These are phyloP conservation scores for Colletes gigas DNA, from an alignment of 1,140 invertebrate species.

Conservation along the genomic window DNA sequence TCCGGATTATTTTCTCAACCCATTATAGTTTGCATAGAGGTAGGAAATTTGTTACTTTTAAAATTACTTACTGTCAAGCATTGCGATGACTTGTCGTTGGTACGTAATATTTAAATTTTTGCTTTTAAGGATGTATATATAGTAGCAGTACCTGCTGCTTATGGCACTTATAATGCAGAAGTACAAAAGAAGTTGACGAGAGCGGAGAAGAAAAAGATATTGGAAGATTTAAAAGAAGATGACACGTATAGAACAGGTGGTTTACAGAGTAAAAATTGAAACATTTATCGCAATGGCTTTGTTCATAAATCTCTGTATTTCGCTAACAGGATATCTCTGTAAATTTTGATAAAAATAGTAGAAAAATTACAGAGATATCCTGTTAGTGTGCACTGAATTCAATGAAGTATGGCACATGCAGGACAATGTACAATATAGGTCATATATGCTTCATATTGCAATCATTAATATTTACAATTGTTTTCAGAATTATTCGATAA, in stretches of 20 bases:
- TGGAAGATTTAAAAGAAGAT: constrained; percentile 81
- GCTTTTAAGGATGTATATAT: constrained; percentile 85
- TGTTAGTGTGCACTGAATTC: too few relatives aligned
- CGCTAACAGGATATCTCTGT: too few relatives aligned
- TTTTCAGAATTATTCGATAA: constrained; percentile 85
- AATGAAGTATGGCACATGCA: too few relatives aligned
- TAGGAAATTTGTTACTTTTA: constrained; percentile 57
- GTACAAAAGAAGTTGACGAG: constrained; percentile 87
- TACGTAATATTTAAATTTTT: constrained; percentile 21
- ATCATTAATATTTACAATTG: constrained; percentile 23
- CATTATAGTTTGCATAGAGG: constrained; percentile 86
- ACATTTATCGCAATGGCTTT: neutral
- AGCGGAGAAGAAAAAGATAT: constrained; percentile 86
- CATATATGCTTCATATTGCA: neutral
- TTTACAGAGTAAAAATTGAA: neutral
- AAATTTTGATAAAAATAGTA: too few relatives aligned
- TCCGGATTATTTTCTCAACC: constrained; percentile 87
- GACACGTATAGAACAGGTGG: constrained; percentile 77
- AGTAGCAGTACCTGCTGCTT: constrained; percentile 87
- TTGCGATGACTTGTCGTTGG: neutral
- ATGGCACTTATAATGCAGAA: constrained; percentile 87
- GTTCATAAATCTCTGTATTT: too few relatives aligned
- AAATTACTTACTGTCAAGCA: neutral
- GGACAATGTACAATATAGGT: too few relatives aligned
- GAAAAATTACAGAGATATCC: too few relatives aligned